A percentile compares a stretch with the other conserved stretches of the same genome.
Conservation (phyloP, 2,113 vertebrate genomes). For the Falcunculus frontatus region DNA sequence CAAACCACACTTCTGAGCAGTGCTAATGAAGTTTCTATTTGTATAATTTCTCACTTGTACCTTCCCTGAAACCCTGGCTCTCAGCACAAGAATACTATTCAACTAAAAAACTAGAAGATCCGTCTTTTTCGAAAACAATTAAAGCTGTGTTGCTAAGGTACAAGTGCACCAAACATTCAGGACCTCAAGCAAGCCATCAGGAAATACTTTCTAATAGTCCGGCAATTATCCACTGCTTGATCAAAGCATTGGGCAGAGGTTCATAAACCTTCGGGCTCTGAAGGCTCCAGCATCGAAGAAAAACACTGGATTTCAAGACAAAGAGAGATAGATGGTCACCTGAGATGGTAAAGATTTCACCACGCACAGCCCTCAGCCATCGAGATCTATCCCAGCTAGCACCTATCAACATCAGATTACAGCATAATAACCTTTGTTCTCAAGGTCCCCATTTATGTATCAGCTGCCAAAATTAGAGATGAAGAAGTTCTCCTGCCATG, state of each 20-base stretch:
- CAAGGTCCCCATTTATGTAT: background rate
- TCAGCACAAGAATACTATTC: background rate
- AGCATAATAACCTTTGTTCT: background rate
- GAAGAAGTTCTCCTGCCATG: background rate
- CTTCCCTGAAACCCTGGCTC: background rate
- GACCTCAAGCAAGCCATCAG: background rate
- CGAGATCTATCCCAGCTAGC: background rate
- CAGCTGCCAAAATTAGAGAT: background rate
- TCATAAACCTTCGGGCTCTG: background rate
- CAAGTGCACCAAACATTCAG: background rate
- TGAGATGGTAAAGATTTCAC: background rate
- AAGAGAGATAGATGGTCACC: background rate
- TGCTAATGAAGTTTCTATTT: background rate
- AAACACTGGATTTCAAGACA: background rate
- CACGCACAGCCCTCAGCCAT: background rate
- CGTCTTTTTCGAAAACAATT: background rate
- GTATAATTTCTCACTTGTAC: background rate
- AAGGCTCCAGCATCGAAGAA: background rate
- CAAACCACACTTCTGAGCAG: background rate
- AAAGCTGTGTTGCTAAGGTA: background rate
- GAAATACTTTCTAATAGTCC: background rate
- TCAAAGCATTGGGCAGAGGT: background rate
- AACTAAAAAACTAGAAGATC: background rate
- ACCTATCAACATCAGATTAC: background rate
- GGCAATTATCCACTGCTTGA: background rate